These are phyloP conservation scores for Apoda limacodes DNA, from an alignment of 2,888 invertebrate genomes.

Conservation along the genomic window DNA sequence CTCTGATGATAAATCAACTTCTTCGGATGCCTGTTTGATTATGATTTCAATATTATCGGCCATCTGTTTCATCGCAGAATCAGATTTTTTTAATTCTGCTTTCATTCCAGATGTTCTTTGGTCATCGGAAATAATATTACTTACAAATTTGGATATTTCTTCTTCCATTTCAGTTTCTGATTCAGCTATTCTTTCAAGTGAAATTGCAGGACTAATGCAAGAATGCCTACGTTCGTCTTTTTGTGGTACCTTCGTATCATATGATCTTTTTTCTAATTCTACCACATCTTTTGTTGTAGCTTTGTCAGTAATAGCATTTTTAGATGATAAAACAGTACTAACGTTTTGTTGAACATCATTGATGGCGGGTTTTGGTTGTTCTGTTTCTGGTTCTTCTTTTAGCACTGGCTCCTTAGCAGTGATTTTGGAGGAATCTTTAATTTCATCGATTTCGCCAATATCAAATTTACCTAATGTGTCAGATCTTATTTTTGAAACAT, in stretches of 20 bases:
- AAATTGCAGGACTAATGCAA: constrained; percentile 59
- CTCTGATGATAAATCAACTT: constrained; percentile 51
- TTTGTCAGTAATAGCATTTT: constrained; percentile 50
- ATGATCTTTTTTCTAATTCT: constrained; percentile 53
- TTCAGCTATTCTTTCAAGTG: constrained; percentile 58
- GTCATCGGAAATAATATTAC: constrained; percentile 17
- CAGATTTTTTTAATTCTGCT: constrained; percentile 51
- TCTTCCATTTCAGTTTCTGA: constrained; percentile 59
- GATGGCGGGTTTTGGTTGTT: constrained; percentile 53
- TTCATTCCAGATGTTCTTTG: constrained; percentile 13
- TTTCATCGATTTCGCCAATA: constrained; percentile 29
- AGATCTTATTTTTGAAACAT: constrained; percentile 51
- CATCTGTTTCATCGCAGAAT: constrained; percentile 65
- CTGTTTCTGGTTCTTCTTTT: constrained; percentile 41
- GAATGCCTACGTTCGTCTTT: constrained; percentile 61
- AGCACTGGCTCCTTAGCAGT: constrained; percentile 35
- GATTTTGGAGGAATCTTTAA: constrained; percentile 31
- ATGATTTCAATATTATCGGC: constrained; percentile 65
- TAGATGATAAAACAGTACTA: constrained; percentile 43
- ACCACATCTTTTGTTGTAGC: constrained; percentile 49
- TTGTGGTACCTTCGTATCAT: constrained; percentile 57
- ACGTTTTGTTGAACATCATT: constrained; percentile 58
- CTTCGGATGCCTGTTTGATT: constrained; percentile 63
- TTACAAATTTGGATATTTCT: constrained; percentile 30
- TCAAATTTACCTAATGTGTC: constrained; percentile 53